Evolutionary conservation across 2,888 invertebrate species (phyloP), one percentile per base, ranked within the genome.

Genomic region (Nebria brevicollis): DNA sequence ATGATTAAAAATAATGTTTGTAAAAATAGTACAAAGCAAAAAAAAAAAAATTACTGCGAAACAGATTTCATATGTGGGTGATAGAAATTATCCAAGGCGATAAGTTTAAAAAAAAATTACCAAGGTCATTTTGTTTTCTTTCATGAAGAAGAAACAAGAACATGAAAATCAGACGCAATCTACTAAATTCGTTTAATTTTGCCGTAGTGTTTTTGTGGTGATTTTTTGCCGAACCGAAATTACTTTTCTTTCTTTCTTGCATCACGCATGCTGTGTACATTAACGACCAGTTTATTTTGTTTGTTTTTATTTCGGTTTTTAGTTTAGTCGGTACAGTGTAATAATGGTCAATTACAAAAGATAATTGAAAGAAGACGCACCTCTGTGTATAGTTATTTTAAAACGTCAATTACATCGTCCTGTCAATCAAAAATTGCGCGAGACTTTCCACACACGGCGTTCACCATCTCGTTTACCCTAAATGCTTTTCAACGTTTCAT

Each of bases 281-380:
- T 79, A 79, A 42, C 42, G 64, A 43, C 26, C 66, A 68, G 75
- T 68, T 79, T 74, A 34, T 78, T 74, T 70, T 70, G 25, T 20
- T 25, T 13, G 54, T 54, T 54, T 54, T 54, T 54, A 54, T 54
- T 54, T 54, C 54, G 54, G 11, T 54, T 54, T 54, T 54, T 54
- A 54, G 54, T 54, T 54, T 34, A 34, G 34, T 34, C 54, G 54
- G 54, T 54, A 43, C 43, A 8, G 5, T 42, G 66, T 78, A 78
- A 66, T 78, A 78, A 78, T 78, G 75, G 74, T 75, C 79, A 79
- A 79, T 79, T 66, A 79, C 74, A 64, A 66, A 54, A 54, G 79
- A 79, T 79, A 79, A 79, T 79, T 79, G 79, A 79, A 79, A 79
- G 68, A 79, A 74, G 79, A 79, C 79, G 79, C 79, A 79, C 79